Evolutionary conservation across 1,140 invertebrate genomes (phyloP).

Genomic region (Agrilus planipennis): DNA sequence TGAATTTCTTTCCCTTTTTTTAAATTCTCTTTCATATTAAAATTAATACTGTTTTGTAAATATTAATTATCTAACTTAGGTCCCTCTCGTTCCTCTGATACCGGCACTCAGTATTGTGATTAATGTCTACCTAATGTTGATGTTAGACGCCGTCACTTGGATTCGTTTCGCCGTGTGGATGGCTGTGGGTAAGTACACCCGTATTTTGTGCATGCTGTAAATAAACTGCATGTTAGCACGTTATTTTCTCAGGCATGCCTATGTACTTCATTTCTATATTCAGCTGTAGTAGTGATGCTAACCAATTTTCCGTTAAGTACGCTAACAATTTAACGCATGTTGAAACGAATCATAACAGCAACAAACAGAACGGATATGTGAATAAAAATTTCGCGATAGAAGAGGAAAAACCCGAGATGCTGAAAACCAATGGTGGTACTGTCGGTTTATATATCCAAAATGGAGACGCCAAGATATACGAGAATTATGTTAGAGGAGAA

Average conservation of each 20-base stretch:
- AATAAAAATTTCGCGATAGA: background rate
- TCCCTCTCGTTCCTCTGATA: constrained; percentile 74
- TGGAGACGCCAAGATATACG: no score
- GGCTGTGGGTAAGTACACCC: constrained; percentile 40
- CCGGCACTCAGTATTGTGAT: constrained; percentile 73
- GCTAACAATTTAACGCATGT: constrained; percentile 3
- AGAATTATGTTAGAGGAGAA: no score
- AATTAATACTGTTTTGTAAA: no score
- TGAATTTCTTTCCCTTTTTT: no score
- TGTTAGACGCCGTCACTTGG: constrained; percentile 74
- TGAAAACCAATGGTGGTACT: no score
- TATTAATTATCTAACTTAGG: no score
- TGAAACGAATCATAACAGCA: background rate
- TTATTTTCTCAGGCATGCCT: constrained; percentile 13
- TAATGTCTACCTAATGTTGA: constrained; percentile 81
- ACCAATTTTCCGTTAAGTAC: background rate
- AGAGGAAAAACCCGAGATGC: background rate
- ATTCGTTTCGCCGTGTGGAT: constrained; percentile 75
- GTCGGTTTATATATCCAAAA: no score
- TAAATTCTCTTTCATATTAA: no score
- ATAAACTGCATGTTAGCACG: constrained; percentile 5
- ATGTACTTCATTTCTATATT: constrained; percentile 19
- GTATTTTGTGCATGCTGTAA: constrained; percentile 5
- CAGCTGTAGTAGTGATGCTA: background rate
- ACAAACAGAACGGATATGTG: constrained; percentile 2